These are phyloP conservation scores for Ophion ellenae DNA, from an alignment of 2,888 invertebrate genomes.

Conservation along the genomic window DNA sequence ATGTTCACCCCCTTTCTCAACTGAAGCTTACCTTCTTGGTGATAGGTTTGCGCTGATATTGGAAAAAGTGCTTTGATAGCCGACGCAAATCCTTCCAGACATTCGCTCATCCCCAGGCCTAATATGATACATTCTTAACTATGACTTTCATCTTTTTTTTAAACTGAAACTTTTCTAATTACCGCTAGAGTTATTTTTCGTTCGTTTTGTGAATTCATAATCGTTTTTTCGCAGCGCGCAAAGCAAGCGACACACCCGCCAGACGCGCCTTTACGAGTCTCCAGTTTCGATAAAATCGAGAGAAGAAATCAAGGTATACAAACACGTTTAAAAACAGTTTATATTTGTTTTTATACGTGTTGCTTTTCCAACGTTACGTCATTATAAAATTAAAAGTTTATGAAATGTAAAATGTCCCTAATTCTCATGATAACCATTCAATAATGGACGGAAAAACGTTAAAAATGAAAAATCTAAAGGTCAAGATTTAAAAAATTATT, in stretches of 20 bases:
- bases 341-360: too few species aligned
- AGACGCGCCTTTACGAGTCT: too few species aligned
- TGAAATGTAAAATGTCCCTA: not conserved
- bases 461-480: not conserved
- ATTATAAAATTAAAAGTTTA: not conserved
- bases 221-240: not conserved
- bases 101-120: conserved; percentile 83
- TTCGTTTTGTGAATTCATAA: conserved; percentile 57
- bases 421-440: not conserved
- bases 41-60: conserved; percentile 82
- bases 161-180: conserved; percentile 73
- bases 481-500: not conserved
- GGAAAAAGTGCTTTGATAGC: conserved; percentile 83
- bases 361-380: not conserved
- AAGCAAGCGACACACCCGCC: too few species aligned
- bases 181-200: conserved; percentile 66
- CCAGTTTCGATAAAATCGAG: too few species aligned
- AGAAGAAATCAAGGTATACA: too few species aligned
- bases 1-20: conserved; percentile 35
- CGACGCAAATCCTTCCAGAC: conserved; percentile 83
- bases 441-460: not conserved
- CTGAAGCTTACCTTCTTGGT: conserved; percentile 81
- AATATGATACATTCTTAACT: conserved; percentile 81
- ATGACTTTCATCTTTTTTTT: conserved; percentile 79
- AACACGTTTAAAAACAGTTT: too few species aligned